These are phyloP conservation scores for Seriola quinqueradiata DNA, from an alignment of 2,113 vertebrate genomes.

Conservation along the genomic window DNA sequence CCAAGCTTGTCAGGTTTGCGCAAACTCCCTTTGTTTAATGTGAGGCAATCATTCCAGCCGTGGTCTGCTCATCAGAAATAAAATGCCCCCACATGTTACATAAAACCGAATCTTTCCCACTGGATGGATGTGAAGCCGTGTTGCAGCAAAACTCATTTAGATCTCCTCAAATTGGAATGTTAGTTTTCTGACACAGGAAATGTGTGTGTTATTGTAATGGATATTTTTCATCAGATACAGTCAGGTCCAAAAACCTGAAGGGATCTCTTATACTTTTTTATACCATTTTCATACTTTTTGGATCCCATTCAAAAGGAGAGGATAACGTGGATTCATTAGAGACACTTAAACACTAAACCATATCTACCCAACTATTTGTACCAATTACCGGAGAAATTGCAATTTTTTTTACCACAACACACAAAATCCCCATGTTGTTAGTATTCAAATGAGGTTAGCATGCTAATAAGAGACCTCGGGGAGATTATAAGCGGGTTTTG, in stretches of 20 bases:
- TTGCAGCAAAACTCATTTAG: conserved; percentile 41
- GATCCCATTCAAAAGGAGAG: background rate
- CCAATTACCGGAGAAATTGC: too few species aligned
- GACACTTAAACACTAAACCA: too few species aligned
- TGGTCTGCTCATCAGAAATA: conserved; percentile 49
- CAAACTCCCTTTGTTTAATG: conserved; percentile 62
- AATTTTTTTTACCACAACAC: too few species aligned
- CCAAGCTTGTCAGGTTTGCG: conserved; percentile 45
- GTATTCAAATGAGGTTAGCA: conserved; percentile 10
- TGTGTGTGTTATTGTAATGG: conserved; percentile 22
- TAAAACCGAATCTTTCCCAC: conserved; percentile 41
- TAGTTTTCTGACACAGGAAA: conserved; percentile 12
- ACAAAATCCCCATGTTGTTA: too few species aligned
- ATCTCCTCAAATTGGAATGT: conserved; percentile 8
- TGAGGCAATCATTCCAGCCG: conserved; percentile 43
- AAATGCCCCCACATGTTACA: conserved; percentile 61
- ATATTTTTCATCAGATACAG: background rate
- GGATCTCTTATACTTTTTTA: too few species aligned
- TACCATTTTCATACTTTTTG: too few species aligned
- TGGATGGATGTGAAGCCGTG: conserved; percentile 45
- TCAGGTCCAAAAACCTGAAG: too few species aligned
- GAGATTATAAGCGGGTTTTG: conserved; percentile 40
- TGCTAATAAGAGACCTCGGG: background rate
- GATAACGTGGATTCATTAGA: background rate
- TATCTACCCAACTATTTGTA: too few species aligned